Base-by-base conservation (phyloP, 2,113 vertebrate genomes). In the Galbula dea region DNA sequence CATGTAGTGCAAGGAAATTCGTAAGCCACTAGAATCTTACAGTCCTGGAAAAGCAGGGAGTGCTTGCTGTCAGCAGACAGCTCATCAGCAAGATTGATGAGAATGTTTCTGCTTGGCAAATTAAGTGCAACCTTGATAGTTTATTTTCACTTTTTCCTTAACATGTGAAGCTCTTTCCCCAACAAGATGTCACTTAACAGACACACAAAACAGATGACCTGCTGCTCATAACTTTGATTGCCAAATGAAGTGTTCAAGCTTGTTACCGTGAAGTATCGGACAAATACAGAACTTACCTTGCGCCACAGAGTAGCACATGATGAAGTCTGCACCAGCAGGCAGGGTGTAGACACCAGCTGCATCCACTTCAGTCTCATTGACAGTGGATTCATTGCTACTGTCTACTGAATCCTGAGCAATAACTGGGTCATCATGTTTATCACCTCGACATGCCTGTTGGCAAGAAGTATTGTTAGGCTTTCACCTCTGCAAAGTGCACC, bases 261-360 rank as follows among this genome's bases (percentile, higher is more conserved):
- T 58, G 12, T 87, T 71, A 84, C 5, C 73, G 18, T 37, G 46
- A 89, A 61, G 48, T 46, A 43, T 37, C 43, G 61, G 78, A 45
- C 49, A 52, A 86, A 55, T 23, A 29, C 41, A 49, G 63, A 58
- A 85, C 63, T 96, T 91, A 99, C 99, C 99, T 98, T 99, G 98
- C 0, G 99, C 99, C 57, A 99, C 99, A 6, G 99, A 99, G 95
- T 99, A 99, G 82, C 99, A 99, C 99, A 99, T 99, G 90, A 99
- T 97, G 77, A 99, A 99, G 92, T 99, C 99, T 0, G 99, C 99
- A 8, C 98, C 99, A 3, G 99, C 98, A 11, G 99, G 99, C 67
- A 99, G 96, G 1, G 99, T 99, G 22, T 98, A 97, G 15, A 99
- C 58, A 0, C 97, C 96, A 13, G 98, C 98, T 3, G 98, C 98